These are phyloP conservation scores for Halisarca cf. caerulea DNA, from an alignment of 37 sponge, comb jelly and placozoan species.

Conservation along the genomic window DNA sequence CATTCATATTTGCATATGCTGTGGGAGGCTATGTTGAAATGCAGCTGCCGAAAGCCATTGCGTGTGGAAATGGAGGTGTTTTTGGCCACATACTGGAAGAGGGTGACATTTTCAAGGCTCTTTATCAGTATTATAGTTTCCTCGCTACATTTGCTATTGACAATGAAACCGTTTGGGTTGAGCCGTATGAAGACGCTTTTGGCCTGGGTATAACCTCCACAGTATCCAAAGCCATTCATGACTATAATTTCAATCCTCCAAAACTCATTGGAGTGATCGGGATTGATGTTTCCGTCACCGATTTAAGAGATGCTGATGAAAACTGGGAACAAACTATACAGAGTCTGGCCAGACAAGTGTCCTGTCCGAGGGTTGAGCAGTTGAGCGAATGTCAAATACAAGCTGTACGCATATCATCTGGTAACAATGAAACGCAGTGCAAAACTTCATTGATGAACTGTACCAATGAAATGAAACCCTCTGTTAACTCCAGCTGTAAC, in stretches of 20 bases:
- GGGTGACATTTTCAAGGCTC: neutral
- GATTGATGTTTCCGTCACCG: neutral
- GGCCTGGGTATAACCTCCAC: neutral
- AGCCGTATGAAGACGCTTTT: neutral
- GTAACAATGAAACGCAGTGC: neutral
- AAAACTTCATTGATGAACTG: neutral
- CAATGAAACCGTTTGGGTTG: neutral
- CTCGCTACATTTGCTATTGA: neutral
- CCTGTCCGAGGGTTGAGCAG: neutral
- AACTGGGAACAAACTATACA: neutral
- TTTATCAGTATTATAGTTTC: neutral
- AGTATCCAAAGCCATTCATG: neutral
- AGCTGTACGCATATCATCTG: neutral
- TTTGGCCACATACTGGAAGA: neutral
- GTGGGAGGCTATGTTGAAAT: neutral
- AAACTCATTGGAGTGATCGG: neutral
- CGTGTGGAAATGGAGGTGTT: neutral
- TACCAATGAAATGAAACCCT: neutral
- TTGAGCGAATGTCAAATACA: neutral
- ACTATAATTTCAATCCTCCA: neutral
- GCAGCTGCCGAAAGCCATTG: neutral
- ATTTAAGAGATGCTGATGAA: neutral
- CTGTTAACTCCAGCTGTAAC: neutral
- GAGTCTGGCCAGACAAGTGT: neutral
- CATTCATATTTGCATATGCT: neutral